phyloP scores from a whole-genome alignment of 2,888 invertebrate species.

The Tipula helvola region DNA sequence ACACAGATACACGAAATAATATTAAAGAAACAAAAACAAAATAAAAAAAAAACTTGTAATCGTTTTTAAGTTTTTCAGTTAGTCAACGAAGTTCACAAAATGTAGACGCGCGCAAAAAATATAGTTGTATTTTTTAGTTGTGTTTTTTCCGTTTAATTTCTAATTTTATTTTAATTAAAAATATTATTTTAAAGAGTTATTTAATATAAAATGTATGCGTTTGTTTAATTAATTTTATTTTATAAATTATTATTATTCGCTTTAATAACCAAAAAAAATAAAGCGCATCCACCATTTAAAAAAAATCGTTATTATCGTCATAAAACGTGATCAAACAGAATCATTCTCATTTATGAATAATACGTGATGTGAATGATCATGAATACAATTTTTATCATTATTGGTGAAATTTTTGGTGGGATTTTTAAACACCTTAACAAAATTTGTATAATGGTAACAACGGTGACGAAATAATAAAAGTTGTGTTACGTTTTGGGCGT shows the following conservation, averaged over 20 bases:
- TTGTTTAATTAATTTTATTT: background rate
- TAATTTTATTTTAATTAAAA: background rate
- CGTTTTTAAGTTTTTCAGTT: slow-evolving; percentile 4
- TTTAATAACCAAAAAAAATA: background rate
- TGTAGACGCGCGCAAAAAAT: background rate
- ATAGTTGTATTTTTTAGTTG: background rate
- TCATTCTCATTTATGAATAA: background rate
- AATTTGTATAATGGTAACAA: background rate
- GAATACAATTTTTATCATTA: background rate
- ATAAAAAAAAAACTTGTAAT: background rate
- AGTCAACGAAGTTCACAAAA: slow-evolving; percentile 7
- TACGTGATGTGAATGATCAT: background rate
- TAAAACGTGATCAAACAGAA: background rate
- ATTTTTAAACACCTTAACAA: background rate
- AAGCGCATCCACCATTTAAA: background rate
- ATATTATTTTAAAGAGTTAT: background rate
- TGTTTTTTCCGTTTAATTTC: background rate
- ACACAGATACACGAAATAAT: background rate
- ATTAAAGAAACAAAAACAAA: background rate
- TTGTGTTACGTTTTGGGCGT: background rate
- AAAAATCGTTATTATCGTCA: background rate
- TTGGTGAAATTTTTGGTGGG: background rate
- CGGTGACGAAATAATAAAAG: background rate
- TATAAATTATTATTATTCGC: background rate
- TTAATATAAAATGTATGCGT: background rate